A percentile compares a stretch with the other conserved stretches of the same genome.
These are phyloP conservation scores for Drosophila lowei DNA, from an alignment of 1,140 invertebrate genomes.

Conservation along the genomic window DNA sequence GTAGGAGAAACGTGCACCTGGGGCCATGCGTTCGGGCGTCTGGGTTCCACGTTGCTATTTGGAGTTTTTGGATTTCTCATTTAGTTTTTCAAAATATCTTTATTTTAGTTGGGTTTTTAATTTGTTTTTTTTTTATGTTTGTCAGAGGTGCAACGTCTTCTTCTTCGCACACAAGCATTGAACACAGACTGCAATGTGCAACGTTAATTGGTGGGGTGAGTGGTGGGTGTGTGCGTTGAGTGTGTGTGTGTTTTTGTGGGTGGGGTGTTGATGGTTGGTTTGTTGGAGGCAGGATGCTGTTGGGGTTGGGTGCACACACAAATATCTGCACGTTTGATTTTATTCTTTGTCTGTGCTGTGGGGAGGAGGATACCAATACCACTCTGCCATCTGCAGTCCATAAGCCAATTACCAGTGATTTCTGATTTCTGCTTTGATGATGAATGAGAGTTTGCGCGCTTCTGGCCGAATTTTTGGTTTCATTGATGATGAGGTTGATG, in stretches of 20 bases:
- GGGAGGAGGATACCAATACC: neutral
- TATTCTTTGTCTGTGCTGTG: slow-evolving; percentile 18
- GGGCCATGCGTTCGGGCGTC: slow-evolving; percentile 58
- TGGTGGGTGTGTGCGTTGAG: neutral
- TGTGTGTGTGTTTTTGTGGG: neutral
- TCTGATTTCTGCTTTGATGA: slow-evolving; percentile 1
- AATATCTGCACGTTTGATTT: slow-evolving; percentile 22
- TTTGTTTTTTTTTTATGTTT: slow-evolving; percentile 22
- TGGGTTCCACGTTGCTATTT: slow-evolving; percentile 71
- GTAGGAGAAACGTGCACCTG: slow-evolving; percentile 67
- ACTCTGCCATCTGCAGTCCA: slow-evolving; percentile 44
- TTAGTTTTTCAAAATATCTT: slow-evolving; percentile 39
- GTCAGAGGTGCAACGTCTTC: slow-evolving; percentile 33
- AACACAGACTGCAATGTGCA: slow-evolving; percentile 51
- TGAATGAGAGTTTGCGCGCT: no score
- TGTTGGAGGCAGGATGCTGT: neutral
- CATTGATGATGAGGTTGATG: slow-evolving; percentile 68
- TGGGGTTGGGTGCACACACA: slow-evolving; percentile 30
- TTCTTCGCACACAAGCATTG: slow-evolving; percentile 38
- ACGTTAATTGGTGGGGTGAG: slow-evolving; percentile 29
- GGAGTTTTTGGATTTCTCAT: slow-evolving; percentile 52
- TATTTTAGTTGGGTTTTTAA: slow-evolving; percentile 32
- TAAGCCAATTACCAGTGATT: slow-evolving; percentile 77
- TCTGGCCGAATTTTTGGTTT: slow-evolving; percentile 20
- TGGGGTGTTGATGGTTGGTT: slow-evolving; percentile 12